Evolutionary conservation across 1,140 invertebrate genomes (phyloP).

Genomic region (Cataglyphis hispanica): DNA sequence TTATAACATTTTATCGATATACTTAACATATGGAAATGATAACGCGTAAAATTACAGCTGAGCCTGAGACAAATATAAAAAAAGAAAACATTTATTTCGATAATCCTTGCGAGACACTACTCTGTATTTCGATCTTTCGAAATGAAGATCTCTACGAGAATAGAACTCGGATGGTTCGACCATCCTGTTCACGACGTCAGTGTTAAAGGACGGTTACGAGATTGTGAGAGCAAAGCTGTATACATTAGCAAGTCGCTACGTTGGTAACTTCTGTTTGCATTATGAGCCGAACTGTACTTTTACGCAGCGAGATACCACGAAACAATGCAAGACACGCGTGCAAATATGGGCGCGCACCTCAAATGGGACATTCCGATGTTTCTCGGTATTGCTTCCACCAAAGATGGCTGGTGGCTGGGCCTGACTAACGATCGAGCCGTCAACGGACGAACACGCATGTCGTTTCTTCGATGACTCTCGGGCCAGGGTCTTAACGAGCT

Average conservation of each 20-base stretch:
- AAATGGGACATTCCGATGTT: slow-evolving; percentile 85
- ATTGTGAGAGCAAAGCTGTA: slow-evolving; percentile 43
- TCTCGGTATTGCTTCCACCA: slow-evolving; percentile 83
- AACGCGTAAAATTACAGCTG: neutral
- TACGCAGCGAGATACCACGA: slow-evolving; percentile 82
- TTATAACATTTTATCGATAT: neutral
- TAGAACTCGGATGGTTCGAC: neutral
- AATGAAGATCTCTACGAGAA: neutral
- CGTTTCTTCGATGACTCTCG: slow-evolving; percentile 55
- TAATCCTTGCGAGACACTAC: neutral
- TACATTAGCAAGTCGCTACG: slow-evolving; percentile 56
- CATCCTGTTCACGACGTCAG: slow-evolving; percentile 6
- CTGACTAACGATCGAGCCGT: slow-evolving; percentile 68
- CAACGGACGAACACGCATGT: slow-evolving; percentile 39
- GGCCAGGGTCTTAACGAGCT: neutral
- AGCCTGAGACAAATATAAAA: neutral
- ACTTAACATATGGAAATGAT: neutral
- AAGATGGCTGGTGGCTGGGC: slow-evolving; percentile 71
- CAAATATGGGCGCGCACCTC: slow-evolving; percentile 85
- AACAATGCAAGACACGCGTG: slow-evolving; percentile 85
- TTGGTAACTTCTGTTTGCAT: slow-evolving; percentile 74
- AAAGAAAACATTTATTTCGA: neutral
- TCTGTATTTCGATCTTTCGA: neutral
- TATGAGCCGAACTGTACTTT: slow-evolving; percentile 81
- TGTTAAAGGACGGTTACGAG: slow-evolving; percentile 24